Evolutionary conservation across 1,140 invertebrate species (phyloP), one percentile per base, ranked within the genome.

Genomic region (Idris sp.): DNA sequence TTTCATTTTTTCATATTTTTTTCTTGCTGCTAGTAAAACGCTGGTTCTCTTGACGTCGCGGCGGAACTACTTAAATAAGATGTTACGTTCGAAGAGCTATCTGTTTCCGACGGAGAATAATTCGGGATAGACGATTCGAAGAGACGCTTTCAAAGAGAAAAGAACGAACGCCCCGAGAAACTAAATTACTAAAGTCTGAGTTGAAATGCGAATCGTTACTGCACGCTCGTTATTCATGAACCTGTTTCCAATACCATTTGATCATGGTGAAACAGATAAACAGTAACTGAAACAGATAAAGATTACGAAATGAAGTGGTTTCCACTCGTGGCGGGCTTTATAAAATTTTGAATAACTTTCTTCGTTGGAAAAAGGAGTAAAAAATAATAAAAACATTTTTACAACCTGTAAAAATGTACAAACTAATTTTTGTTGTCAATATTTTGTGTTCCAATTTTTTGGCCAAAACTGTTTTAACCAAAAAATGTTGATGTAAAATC

Each of bases 161-260:
- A 49, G 65, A 75, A 73, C 64, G 54, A 73, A 67, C 44, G 73
- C 53, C 61, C 33, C 56, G 41, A 40, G 48, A 76, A 72, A 76
- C 62, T 67, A 72, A 76, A 65, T 69, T 59, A 72, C 72, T 9
- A 40, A 71, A 65, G 74, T 65, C 61, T 53, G 38, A 62, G 65
- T 74, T 79, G 67, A 74, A 79, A 79, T 68, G 53, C 64, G 69
- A 69, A 67, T 74, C 65, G 68, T 74, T 74, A 72, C 71, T 62
- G 46, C 46, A 40, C 38, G 33, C 26, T 71, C 73, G 69, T 79
- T 79, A 76, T 74, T 76, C 69, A 74, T 76, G 46, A 65, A 59
- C 62, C 36, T 68, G 56, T 58, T 74, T 68, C 58, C 58, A 69
- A 75, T 75, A 56, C 58, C 46, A 59, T 65, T 64, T 59, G 44